phyloP scores from a whole-genome alignment of 2,888 invertebrate genomes.

The Seira musarum region DNA sequence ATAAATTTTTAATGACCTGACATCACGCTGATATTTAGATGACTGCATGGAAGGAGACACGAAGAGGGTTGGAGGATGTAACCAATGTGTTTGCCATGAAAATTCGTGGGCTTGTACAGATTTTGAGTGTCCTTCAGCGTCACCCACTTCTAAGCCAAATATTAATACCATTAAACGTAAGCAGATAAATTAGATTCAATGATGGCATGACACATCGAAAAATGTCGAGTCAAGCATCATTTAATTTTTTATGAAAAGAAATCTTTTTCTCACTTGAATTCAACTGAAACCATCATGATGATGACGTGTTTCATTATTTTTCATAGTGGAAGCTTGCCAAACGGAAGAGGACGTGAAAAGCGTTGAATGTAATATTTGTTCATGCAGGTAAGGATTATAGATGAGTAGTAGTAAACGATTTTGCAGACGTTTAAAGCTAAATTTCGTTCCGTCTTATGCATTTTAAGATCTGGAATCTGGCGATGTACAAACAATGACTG shows the following conservation, averaged over 20 bases:
- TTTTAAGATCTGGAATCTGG: conserved; percentile 61
- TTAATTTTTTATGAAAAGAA: too few relatives aligned
- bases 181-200: neutral
- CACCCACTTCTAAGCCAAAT: conserved; percentile 41
- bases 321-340: conserved; percentile 64
- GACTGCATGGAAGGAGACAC: conserved; percentile 67
- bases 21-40: conserved; percentile 45
- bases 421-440: neutral
- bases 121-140: conserved; percentile 61
- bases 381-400: conserved; percentile 57
- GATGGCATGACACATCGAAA: too few relatives aligned
- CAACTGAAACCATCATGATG: neutral
- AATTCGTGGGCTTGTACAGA: conserved; percentile 69
- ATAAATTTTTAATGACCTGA: conserved; percentile 8
- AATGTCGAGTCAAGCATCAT: too few relatives aligned
- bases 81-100: conserved; percentile 67
- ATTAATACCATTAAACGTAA: conserved; percentile 51
- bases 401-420: conserved; percentile 16
- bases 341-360: conserved; percentile 68
- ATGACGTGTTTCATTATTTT: neutral
- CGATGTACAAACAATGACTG: conserved; percentile 66
- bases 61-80: conserved; percentile 58
- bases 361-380: conserved; percentile 67
- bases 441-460: neutral
- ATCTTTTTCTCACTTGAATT: too few relatives aligned